Base-by-base conservation (phyloP, 2,797 vertebrate species). In the Percopsis omiscomaycus region DNA sequence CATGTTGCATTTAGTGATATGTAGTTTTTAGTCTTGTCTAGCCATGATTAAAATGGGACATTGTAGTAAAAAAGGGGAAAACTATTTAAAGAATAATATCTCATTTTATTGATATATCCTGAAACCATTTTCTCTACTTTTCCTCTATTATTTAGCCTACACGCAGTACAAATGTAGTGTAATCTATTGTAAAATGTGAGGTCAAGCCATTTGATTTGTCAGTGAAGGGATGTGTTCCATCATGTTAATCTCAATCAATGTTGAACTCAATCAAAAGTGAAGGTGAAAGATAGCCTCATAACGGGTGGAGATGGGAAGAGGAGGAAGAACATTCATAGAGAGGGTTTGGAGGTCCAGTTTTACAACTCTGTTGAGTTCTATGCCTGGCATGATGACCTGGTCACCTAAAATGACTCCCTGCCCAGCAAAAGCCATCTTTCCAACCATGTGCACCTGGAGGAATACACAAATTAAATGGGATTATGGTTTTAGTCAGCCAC, bases 271-370 rank as follows among this genome's bases (percentile, higher is more conserved):
- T 88, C 73, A 91, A 73, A 92, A 92, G 77, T 84, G 51, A n/a
- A 94, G 89, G 58, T 91, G 81, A 69, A 94, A 93, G 45, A 89
- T 4, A 14, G 90, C 87, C 66, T 94, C 93, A 30, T 94, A 94
- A 61, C 30, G 63, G 22, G 82, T 85, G 51, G 84, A 71, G 47
- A 94, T 72, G 13, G 92, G 93, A 13, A 92, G 69, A 47, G 86
- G 71, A 64, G 91, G 88, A 48, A 94, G 72, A n/a, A n/a, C n/a
- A 37, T 32, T 79, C 45, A 89, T 22, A 16, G 82, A 75, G 3
- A 90, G 78, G 3, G 79, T 84, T 49, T 67, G 56, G n/a, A 93
- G 77, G 72, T 93, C 86, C 69, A 94, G 58, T 15, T 15, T 80
- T 28, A 80, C 60, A 11, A 93, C 70, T 3, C 82, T 59, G 66